Percentiles rank a stretch among this genome's conserved stretches.
Conservation (phyloP, 1,140 invertebrate species). For the Sycobia sp. region DNA sequence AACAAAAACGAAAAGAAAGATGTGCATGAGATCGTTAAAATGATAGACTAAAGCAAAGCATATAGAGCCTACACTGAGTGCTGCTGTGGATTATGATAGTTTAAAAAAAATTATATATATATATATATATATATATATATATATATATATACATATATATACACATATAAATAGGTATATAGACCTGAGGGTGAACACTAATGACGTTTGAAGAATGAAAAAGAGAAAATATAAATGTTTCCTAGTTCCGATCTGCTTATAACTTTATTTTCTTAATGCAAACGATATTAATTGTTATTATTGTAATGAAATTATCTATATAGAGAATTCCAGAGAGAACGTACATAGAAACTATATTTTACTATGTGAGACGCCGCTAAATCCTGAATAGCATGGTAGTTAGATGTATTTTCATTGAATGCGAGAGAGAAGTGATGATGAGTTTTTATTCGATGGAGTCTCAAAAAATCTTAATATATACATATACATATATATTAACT, state of each 20-base stretch:
- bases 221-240: conserved; percentile 22
- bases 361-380: conserved; percentile 32
- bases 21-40: too few relatives aligned
- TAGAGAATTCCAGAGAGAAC: conserved; percentile 15
- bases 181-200: conserved; percentile 4
- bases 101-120: conserved; percentile 2
- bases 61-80: too few relatives aligned
- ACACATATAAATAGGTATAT: background rate
- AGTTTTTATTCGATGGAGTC: conserved; percentile 15
- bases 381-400: conserved; percentile 5
- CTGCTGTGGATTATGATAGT: too few relatives aligned
- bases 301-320: conserved; percentile 28
- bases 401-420: conserved; percentile 28
- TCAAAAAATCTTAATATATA: conserved; percentile 19
- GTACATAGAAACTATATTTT: conserved; percentile 28
- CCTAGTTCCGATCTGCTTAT: conserved; percentile 25
- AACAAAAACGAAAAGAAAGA: too few relatives aligned
- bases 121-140: background rate
- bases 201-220: conserved; percentile 10
- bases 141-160: background rate
- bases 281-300: conserved; percentile 27
- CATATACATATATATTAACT: too few relatives aligned
- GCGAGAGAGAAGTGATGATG: background rate
- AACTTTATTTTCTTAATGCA: conserved; percentile 32
- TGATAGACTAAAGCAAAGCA: too few relatives aligned